Conservation (phyloP, 92 coral and sea anemone species). For the Umimayanthus chanpuru region DNA sequence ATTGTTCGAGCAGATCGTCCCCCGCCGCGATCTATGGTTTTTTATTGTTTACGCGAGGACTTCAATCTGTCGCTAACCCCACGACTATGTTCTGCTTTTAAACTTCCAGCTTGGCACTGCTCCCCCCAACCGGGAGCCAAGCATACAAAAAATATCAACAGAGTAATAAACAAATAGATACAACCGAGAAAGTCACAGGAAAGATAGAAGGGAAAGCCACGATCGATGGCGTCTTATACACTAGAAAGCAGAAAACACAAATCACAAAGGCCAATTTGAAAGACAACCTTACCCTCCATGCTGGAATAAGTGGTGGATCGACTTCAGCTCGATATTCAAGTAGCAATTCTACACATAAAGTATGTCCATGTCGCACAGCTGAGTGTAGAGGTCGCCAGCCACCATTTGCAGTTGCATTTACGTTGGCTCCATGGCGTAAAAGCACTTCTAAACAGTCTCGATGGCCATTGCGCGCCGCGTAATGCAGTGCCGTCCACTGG, state of each 20-base stretch:
- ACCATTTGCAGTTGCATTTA: conserved; percentile 96
- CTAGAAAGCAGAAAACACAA: conserved; percentile 49
- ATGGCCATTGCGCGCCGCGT: conserved; percentile 98
- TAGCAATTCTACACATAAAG: conserved; percentile 90
- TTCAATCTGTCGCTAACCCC: conserved; percentile 50
- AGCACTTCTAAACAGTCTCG: conserved; percentile 94
- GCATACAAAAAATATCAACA: conserved; percentile 82
- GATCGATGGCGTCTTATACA: conserved; percentile 15
- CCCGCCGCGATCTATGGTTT: conserved; percentile 46
- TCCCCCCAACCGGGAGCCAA: conserved; percentile 88
- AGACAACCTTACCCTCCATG: conserved; percentile 40
- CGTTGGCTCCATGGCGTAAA: conserved; percentile 94
- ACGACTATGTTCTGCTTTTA: conserved; percentile 52
- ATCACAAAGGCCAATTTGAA: conserved; percentile 30
- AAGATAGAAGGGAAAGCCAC: conserved; percentile 44
- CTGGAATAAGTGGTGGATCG: conserved; percentile 91
- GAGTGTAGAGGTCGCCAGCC: conserved; percentile 99
- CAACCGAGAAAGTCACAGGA: conserved; percentile 50
- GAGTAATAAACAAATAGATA: conserved; percentile 82
- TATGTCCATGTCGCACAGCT: conserved; percentile 98
- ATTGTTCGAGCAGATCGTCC: conserved; percentile 47
- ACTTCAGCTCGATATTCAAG: conserved; percentile 92
- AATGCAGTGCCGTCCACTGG: conserved; percentile 99
- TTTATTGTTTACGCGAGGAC: conserved; percentile 49
- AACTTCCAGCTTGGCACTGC: conserved; percentile 68